Evolutionary conservation across 2,888 invertebrate species (phyloP).

Genomic region (Eustalomyia histrio): DNA sequence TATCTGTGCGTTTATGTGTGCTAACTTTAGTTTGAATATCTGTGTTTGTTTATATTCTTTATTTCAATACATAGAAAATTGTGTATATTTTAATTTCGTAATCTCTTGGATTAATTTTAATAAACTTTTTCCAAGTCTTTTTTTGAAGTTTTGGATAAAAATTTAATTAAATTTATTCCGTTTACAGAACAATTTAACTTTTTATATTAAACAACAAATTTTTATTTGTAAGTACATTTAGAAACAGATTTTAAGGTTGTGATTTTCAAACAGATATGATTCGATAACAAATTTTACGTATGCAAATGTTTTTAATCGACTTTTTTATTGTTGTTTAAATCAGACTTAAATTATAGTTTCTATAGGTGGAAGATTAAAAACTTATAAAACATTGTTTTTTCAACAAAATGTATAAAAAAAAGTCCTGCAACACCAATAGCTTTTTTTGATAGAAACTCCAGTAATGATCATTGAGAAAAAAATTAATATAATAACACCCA

Average conservation of each 20-base stretch:
- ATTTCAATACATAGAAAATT: conserved; percentile 7
- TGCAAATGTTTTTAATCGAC: neutral
- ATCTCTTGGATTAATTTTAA: conserved; percentile 60
- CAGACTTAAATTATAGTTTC: too few relatives aligned
- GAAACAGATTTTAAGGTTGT: neutral
- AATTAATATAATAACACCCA: too few relatives aligned
- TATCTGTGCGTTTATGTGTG: conserved; percentile 5
- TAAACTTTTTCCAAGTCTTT: conserved; percentile 47
- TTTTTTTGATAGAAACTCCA: too few relatives aligned
- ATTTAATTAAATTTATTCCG: conserved; percentile 62
- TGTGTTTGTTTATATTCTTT: neutral
- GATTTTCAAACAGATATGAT: neutral
- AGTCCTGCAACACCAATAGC: too few relatives aligned
- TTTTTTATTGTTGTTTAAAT: too few relatives aligned
- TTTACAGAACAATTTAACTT: conserved; percentile 49
- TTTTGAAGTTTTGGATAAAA: conserved; percentile 31
- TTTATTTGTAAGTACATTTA: too few relatives aligned
- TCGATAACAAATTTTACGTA: conserved; percentile 3
- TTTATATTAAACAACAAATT: conserved; percentile 4
- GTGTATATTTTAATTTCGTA: conserved; percentile 46
- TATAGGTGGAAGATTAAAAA: too few relatives aligned
- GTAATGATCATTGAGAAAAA: too few relatives aligned
- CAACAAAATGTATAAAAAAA: too few relatives aligned
- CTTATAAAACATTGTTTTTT: too few relatives aligned
- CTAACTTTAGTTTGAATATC: neutral